Base-by-base conservation (phyloP, 2,113 vertebrate genomes). In the Tachysurus fulvidraco region DNA sequence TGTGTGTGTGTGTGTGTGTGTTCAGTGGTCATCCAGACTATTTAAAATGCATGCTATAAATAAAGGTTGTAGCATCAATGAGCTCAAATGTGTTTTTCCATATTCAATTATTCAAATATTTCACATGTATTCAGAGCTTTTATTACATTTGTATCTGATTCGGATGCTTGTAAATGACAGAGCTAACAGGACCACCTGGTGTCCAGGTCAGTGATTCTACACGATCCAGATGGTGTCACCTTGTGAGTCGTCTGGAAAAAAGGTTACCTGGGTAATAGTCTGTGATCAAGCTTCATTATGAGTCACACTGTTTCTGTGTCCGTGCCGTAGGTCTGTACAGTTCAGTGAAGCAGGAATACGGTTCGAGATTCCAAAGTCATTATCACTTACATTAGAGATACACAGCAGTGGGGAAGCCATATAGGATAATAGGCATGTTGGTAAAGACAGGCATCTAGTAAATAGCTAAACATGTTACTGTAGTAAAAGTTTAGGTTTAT, bases 321-420 rank as follows among this genome's bases (percentile, higher is more conserved):
- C 60, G 25, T 64, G 41, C 5, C 17, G 41, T 83, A 86, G 71
- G 84, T 79, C 30, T 64, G 19, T 44, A 17, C 57, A 73, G 71
- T n/a, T 86, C 85, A 78, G 54, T 44, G 28, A 12, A 46, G 64
- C 14, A 83, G 76, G 14, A 64, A 77, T 64, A n/a, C 60, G 25
- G 36, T 86, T 23, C 64, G 4, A 55, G 50, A 69, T 83, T 46
- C 36, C 65, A 87, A 11, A 87, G 64, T 65, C 30, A 73, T 83
- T 83, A 83, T 86, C 54, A 80, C 59, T 52, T 77, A 80, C 64
- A 79, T 28, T 83, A 83, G 52, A 54, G 80, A 88, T 57, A 12
- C 59, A 74, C 36, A 83, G 65, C 36, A 83, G 76, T 74, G 19
- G 25, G 7, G 59, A 84, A 76, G 52, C 41, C 17, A 59, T 86